Evolutionary conservation across 2,113 vertebrate species (phyloP).

Genomic region (Edolisoma coerulescens): DNA sequence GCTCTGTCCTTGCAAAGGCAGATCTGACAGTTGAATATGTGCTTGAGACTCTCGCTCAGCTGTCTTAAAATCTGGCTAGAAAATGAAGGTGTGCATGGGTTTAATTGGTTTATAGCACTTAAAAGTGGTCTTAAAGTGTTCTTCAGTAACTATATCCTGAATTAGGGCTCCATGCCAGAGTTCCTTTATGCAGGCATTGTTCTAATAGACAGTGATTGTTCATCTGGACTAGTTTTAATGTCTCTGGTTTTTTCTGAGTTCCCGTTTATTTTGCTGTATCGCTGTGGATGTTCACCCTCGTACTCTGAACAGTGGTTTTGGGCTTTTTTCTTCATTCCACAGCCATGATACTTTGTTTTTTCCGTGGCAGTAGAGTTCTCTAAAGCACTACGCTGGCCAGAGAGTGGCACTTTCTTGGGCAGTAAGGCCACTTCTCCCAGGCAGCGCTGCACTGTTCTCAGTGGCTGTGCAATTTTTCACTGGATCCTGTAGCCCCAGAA

Average conservation of each 20-base stretch:
- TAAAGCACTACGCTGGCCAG: not conserved
- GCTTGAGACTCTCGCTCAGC: not conserved
- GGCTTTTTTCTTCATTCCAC: not conserved
- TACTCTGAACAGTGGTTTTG: not conserved
- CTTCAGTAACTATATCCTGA: not conserved
- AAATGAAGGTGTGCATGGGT: not conserved
- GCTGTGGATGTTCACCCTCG: not conserved
- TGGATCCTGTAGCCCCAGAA: not conserved
- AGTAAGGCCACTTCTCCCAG: not conserved
- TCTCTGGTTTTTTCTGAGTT: not conserved
- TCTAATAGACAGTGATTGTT: not conserved
- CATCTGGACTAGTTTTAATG: not conserved
- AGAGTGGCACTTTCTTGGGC: not conserved
- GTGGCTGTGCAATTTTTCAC: not conserved
- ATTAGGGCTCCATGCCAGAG: not conserved
- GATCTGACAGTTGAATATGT: not conserved
- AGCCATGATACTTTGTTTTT: not conserved
- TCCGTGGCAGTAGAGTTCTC: not conserved
- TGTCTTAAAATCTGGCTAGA: not conserved
- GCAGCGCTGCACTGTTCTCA: fast-evolving
- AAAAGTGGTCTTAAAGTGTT: not conserved
- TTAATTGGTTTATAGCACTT: not conserved
- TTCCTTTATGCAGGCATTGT: not conserved
- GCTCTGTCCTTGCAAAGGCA: not conserved
- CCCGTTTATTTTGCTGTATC: not conserved